A percentile compares a stretch with the other conserved stretches of the same genome.
Conservation (phyloP, 2,113 vertebrate genomes). For the Forbesichthys agassizii region DNA sequence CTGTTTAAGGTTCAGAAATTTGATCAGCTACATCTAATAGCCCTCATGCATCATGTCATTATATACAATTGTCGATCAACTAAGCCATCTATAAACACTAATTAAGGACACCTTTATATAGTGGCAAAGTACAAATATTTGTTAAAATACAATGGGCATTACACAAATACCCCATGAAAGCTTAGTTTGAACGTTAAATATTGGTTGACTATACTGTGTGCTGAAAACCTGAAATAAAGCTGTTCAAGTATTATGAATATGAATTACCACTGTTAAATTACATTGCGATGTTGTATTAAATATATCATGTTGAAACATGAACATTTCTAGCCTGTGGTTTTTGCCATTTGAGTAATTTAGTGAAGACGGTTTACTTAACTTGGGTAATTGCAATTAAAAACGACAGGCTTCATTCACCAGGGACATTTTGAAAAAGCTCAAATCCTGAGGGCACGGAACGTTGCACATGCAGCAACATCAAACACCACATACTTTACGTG, state of each 20-base stretch:
- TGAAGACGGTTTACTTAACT: no score
- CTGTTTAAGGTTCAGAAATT: no score
- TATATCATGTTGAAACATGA: constrained; percentile 37
- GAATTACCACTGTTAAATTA: constrained; percentile 39
- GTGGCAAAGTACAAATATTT: background rate
- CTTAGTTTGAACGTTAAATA: background rate
- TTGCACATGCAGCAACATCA: constrained; percentile 56
- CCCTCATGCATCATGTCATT: no score
- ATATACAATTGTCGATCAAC: no score
- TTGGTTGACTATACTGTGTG: background rate
- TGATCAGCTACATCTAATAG: no score
- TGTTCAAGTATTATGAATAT: constrained; percentile 52
- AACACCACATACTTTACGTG: constrained; percentile 17
- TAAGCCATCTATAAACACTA: no score
- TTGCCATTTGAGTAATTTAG: no score
- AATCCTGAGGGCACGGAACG: constrained; percentile 67
- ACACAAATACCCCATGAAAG: background rate
- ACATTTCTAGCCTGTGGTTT: constrained; percentile 10
- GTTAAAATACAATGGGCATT: background rate
- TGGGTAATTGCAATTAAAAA: constrained; percentile 10
- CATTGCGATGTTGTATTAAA: constrained; percentile 15
- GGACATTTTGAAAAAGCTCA: constrained; percentile 35
- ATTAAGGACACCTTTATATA: background rate
- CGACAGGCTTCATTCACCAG: constrained; percentile 30
- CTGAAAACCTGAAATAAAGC: constrained; percentile 13